A percentile compares a stretch with the other conserved stretches of the same genome.
Evolutionary conservation across 2,797 vertebrate genomes (phyloP).

Genomic region (Ispidina lecontei): DNA sequence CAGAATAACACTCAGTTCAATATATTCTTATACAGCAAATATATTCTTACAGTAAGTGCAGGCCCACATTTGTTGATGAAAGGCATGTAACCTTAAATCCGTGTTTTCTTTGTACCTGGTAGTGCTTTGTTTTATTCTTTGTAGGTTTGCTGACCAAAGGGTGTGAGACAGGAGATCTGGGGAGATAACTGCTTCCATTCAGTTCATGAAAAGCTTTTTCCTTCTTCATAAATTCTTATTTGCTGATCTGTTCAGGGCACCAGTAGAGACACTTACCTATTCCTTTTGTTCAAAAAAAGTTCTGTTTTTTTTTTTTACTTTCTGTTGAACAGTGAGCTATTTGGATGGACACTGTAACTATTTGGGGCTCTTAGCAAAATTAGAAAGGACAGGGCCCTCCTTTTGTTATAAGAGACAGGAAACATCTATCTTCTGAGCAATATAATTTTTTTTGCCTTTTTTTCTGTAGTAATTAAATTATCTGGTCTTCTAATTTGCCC

Average conservation of each 20-base stretch:
- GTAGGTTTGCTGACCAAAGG: not conserved
- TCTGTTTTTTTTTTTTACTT: not conserved
- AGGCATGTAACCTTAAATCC: not conserved
- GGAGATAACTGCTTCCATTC: not conserved
- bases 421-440: not conserved
- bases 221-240: not conserved
- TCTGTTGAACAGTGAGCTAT: not conserved
- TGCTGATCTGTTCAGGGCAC: not conserved
- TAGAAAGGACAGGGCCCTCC: not conserved
- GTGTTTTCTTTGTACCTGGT: not conserved
- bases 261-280: not conserved
- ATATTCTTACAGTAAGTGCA: not conserved
- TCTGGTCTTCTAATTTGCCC: not conserved
- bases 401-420: not conserved
- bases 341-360: not conserved
- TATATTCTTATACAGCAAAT: not conserved
- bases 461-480: not conserved
- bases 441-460: not conserved
- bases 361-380: not conserved
- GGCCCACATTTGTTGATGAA: not conserved
- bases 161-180: not conserved
- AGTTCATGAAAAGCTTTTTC: not conserved
- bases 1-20: not conserved
- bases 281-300: not conserved
- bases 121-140: not conserved